Conservation (phyloP, 2,797 vertebrate genomes). For the Anabacerthia variegaticeps region DNA sequence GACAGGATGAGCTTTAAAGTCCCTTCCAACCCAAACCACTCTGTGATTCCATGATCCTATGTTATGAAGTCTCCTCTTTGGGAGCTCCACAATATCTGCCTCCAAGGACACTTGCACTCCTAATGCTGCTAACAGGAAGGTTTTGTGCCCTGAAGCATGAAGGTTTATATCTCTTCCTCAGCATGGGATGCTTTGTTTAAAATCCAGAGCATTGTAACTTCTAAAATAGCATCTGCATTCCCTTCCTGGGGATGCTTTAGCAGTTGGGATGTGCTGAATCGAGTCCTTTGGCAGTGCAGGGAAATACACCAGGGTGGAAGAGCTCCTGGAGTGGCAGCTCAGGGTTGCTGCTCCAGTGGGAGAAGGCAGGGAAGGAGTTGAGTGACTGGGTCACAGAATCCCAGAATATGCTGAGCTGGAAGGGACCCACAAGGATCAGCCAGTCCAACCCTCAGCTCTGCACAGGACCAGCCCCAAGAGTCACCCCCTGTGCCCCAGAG, state of each 20-base stretch:
- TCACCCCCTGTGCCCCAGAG: rapidly evolving
- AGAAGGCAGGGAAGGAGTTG: not conserved
- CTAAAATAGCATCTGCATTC: not conserved
- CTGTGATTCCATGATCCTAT: not conserved
- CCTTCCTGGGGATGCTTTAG: not conserved
- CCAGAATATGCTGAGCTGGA: not conserved
- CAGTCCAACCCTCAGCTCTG: rapidly evolving
- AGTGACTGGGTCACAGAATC: not conserved
- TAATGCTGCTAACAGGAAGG: not conserved
- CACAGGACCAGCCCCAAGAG: not conserved
- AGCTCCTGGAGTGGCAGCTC: not conserved
- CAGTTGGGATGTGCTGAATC: not conserved
- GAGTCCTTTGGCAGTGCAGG: not conserved
- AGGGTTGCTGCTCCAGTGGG: not conserved
- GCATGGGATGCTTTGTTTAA: not conserved
- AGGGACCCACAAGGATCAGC: rapidly evolving
- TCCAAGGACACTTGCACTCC: not conserved
- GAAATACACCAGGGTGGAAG: not conserved
- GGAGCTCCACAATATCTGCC: not conserved
- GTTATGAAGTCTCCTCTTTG: not conserved
- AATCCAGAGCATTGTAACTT: not conserved
- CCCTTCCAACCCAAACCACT: not conserved
- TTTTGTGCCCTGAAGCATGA: not conserved
- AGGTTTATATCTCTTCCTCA: conserved; percentile 5
- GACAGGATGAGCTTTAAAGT: not conserved